Evolutionary conservation across 2,888 invertebrate genomes (phyloP).

Genomic region (Adineta ricciae): DNA sequence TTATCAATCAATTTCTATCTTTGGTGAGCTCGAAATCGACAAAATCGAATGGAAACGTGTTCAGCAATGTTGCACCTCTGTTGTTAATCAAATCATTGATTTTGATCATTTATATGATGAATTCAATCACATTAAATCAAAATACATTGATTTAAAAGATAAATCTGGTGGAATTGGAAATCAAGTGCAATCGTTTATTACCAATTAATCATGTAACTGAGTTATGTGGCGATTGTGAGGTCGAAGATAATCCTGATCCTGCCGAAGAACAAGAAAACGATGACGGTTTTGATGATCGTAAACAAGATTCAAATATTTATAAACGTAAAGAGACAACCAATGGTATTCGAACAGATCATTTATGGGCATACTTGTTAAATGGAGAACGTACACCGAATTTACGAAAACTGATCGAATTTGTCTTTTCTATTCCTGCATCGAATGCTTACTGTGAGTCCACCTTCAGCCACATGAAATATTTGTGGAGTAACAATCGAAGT

Average conservation of each 20-base stretch:
- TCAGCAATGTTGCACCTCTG: not conserved
- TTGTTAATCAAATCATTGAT: not conserved
- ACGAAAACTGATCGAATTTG: not conserved
- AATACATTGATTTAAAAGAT: not conserved
- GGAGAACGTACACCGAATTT: not conserved
- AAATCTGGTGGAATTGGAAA: not conserved
- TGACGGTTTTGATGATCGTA: not conserved
- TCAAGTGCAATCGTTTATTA: not conserved
- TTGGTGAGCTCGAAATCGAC: not conserved
- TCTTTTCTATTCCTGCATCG: not conserved
- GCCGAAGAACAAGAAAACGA: no score
- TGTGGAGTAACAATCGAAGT: not conserved
- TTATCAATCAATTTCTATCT: not conserved
- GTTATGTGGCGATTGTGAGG: not conserved
- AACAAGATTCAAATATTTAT: not conserved
- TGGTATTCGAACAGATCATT: not conserved
- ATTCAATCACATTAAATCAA: not conserved
- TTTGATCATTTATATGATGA: not conserved
- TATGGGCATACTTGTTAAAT: not conserved
- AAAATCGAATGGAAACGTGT: not conserved
- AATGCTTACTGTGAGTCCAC: not conserved
- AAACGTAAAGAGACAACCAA: not conserved
- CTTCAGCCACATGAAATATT: not conserved
- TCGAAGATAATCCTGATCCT: not conserved
- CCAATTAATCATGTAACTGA: not conserved